Evolutionary conservation across 2,797 vertebrate species (phyloP), one percentile per base, ranked within the genome.

Genomic region (Stomatorhinus walkeri): DNA sequence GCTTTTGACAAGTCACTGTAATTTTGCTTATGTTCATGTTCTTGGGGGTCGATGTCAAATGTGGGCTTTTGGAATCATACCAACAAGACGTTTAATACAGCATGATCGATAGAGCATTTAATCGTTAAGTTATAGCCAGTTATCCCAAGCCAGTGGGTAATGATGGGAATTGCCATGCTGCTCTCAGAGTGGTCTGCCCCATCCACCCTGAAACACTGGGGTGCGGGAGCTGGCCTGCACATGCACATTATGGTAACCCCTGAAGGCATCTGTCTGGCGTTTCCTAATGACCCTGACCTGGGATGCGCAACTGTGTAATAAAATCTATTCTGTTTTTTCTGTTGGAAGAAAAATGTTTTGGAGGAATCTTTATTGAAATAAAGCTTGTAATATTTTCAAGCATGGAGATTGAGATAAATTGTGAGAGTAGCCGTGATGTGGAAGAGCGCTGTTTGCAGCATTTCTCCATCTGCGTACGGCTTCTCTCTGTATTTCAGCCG

Each of bases 401-500:
- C 9, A n/a, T 68, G 59, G 72, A 16, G 64, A 72, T 4, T 4
- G 52, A 54, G 49, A 32, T 3, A 12, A 72, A 36, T 19, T 32
- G 32, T 1, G 28, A 16, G 3, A 76, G 68, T 64, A 76, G 10
- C 32, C 36, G 28, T 76, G 28, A 10, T 40, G 32, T 36, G 28
- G 4, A 16, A 19, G 2, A 56, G 22, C 24, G 4, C 36, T 12
- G 28, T 32, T 28, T 19, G 43, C 22, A 40, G 49, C 19, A 48
- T 28, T 7, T 46, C 56, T 28, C 5, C 16, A 19, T 4, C 2
- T 9, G 14, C 28, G 6, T 61, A n/a, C 0, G 84, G 48, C 22
- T 51, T 28, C 81, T 85, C 43, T 28, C 64, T 7, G 8, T 46
- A 89, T 91, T 88, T 28, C 94, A 99, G 98, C 94, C 94, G 93